These are phyloP conservation scores for Mythimna ferrago DNA, from an alignment of 2,888 invertebrate species.

Conservation along the genomic window DNA sequence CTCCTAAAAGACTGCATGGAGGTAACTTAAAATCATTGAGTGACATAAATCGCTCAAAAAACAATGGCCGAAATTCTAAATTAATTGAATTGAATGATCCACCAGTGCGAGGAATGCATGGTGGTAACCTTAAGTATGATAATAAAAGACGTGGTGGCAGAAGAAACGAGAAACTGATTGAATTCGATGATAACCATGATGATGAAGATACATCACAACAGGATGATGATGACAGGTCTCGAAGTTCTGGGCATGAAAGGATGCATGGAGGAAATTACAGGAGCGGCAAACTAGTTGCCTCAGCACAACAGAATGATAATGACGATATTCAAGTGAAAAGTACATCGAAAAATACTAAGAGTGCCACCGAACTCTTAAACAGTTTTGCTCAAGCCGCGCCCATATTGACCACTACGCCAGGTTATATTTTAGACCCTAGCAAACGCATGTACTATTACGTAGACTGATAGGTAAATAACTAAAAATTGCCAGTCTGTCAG, in stretches of 20 bases:
- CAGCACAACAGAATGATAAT: slow-evolving; percentile 53
- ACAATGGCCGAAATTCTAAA: slow-evolving; percentile 71
- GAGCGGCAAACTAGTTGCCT: slow-evolving; percentile 76
- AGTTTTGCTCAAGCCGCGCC: slow-evolving; percentile 84
- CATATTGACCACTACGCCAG: slow-evolving; percentile 81
- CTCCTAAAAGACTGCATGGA: slow-evolving; percentile 67
- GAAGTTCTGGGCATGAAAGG: slow-evolving; percentile 68
- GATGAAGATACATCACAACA: slow-evolving; percentile 65
- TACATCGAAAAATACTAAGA: slow-evolving; percentile 68
- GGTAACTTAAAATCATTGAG: slow-evolving; percentile 71
- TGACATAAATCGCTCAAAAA: slow-evolving; percentile 66
- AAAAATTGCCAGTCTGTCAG: slow-evolving; percentile 2
- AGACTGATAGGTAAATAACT: slow-evolving; percentile 67
- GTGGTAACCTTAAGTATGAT: slow-evolving; percentile 76
- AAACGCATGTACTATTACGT: slow-evolving; percentile 89
- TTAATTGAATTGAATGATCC: slow-evolving; percentile 71
- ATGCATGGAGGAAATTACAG: slow-evolving; percentile 87
- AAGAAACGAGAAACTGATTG: slow-evolving; percentile 78
- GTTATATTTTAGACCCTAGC: slow-evolving; percentile 87
- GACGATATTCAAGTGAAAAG: slow-evolving; percentile 61
- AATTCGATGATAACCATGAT: slow-evolving; percentile 74
- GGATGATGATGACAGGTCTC: slow-evolving; percentile 70
- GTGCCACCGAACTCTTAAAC: slow-evolving; percentile 80
- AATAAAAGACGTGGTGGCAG: slow-evolving; percentile 61
- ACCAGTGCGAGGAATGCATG: slow-evolving; percentile 70